Evolutionary conservation across 2,113 vertebrate species (phyloP), one percentile per base, ranked within the genome.

Genomic region (Marmota monax): DNA sequence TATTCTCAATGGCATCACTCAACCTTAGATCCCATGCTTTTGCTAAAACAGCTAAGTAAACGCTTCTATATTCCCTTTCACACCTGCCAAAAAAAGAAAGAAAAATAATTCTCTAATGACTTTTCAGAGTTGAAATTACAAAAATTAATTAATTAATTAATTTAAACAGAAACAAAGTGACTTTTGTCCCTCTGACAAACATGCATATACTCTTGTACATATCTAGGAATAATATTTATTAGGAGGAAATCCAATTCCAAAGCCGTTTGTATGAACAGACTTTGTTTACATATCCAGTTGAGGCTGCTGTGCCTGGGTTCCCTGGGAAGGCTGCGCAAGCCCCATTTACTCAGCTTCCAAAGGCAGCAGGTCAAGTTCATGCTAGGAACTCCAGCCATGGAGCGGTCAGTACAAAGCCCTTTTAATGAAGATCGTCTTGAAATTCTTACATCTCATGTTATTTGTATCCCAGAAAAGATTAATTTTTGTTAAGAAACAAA

Each of bases 1-100:
- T 85, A 82, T 39, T 82, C 87, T 95, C 67, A 78, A 1, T 9
- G 39, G 37, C 65, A n/a, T 53, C 61, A 63, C 1, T 22, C 63
- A 61, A 76, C 22, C 42, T 89, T 39, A 83, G 58, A 78, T 18
- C 2, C 42, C 45, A 37, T 3, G 32, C 29, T 88, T 94, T 69
- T 84, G 39, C 76, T 70, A 67, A 94, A 88, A 97, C 79, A 39
- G 39, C 16, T 73, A 74, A 76, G 65, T 34, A 90, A 87, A 63
- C 4, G n/a, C 32, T 90, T 83, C 25, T 13, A 22, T 27, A 63
- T 9, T 20, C 42, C 63, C 18, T 48, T 84, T 79, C 18, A 22
- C 2, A 72, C 73, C 37, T 73, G 37, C 65, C 48, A 34, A 74
- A 92, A 92, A 84, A 84, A 72, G 16, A 48, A 90, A 88, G 27